Evolutionary conservation across 2,113 vertebrate species (phyloP).

Genomic region (Sula dactylatra): DNA sequence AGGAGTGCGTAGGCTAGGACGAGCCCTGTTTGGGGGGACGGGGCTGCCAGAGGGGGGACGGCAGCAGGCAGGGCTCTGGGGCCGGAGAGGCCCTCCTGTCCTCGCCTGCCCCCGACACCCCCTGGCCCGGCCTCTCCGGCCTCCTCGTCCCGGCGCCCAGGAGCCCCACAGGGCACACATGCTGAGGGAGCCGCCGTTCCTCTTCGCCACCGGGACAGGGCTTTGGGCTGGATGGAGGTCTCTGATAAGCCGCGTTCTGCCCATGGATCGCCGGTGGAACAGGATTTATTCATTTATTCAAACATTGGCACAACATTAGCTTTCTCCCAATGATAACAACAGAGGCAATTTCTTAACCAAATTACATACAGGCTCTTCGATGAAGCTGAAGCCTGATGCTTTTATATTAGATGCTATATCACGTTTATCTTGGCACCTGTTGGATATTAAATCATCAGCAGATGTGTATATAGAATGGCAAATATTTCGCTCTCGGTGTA

Average conservation of each 20-base stretch:
- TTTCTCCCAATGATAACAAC: neutral
- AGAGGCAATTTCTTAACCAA: neutral
- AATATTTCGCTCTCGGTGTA: neutral
- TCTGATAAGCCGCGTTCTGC: neutral
- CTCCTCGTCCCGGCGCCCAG: rapidly evolving
- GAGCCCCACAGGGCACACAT: too few species aligned
- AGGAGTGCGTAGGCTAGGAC: neutral
- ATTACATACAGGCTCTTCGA: neutral
- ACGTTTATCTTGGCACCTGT: neutral
- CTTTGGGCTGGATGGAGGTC: neutral
- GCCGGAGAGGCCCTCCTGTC: rapidly evolving
- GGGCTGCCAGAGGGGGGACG: neutral
- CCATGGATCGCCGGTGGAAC: rapidly evolving
- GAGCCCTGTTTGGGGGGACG: rapidly evolving
- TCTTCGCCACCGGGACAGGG: rapidly evolving
- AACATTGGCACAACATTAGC: neutral
- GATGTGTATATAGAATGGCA: neutral
- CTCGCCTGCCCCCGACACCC: neutral
- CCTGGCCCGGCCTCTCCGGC: neutral
- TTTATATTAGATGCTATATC: neutral
- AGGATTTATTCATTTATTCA: neutral
- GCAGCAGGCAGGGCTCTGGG: too few species aligned
- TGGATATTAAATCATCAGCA: neutral
- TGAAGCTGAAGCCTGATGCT: neutral
- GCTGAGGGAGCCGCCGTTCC: neutral